phyloP scores from a whole-genome alignment of 2,888 invertebrate species.

The Apotomis betuletana region DNA sequence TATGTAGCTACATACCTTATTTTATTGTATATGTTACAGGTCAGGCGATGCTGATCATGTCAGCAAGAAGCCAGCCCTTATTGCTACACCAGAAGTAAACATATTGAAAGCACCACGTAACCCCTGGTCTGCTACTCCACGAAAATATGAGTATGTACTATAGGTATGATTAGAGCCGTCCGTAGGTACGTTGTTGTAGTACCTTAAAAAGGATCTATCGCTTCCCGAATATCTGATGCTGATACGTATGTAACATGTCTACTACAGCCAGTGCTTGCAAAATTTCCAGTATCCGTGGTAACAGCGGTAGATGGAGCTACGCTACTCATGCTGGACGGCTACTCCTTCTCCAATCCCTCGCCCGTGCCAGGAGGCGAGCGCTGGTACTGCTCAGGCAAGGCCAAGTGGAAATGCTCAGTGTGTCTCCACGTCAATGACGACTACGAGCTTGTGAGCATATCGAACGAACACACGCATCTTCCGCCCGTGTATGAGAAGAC shows the following conservation, averaged over 20 bases:
- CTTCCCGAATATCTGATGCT: too few species aligned
- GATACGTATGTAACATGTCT: neutral
- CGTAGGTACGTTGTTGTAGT: too few species aligned
- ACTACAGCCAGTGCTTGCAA: slow-evolving; percentile 33
- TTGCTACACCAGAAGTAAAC: slow-evolving; percentile 43
- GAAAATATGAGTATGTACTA: too few species aligned
- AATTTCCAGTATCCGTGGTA: slow-evolving; percentile 73
- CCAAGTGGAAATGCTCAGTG: slow-evolving; percentile 68
- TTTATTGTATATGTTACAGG: slow-evolving; percentile 5
- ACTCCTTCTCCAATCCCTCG: slow-evolving; percentile 73
- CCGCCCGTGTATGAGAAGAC: slow-evolving; percentile 71
- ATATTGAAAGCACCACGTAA: slow-evolving; percentile 47
- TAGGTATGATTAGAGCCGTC: too few species aligned
- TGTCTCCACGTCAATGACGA: slow-evolving; percentile 78
- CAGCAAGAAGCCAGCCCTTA: slow-evolving; percentile 36
- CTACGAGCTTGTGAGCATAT: slow-evolving; percentile 74
- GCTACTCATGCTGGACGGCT: slow-evolving; percentile 74
- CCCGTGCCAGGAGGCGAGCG: slow-evolving; percentile 74
- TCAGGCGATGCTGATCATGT: slow-evolving; percentile 27
- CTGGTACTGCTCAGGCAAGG: slow-evolving; percentile 76
- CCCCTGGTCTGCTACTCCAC: neutral
- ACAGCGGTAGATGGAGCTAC: slow-evolving; percentile 76
- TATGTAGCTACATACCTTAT: too few species aligned
- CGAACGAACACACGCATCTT: slow-evolving; percentile 68
- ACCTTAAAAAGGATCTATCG: too few species aligned